These are phyloP conservation scores for Notiomystis cincta DNA, from an alignment of 2,113 vertebrate genomes.

Conservation along the genomic window DNA sequence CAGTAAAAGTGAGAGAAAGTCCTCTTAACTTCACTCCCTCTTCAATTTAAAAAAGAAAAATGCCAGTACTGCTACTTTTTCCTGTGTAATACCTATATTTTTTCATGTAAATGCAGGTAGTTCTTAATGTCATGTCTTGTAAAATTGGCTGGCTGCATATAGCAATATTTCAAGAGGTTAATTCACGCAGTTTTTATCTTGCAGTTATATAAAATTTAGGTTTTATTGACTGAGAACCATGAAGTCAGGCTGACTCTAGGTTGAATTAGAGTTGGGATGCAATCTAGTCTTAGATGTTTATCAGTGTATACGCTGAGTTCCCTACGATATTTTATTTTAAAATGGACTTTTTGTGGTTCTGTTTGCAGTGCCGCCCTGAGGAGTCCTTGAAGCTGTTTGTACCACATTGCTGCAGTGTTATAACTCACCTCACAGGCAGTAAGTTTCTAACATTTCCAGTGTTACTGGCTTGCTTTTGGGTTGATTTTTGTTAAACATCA, in stretches of 20 bases:
- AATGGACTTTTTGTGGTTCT: not conserved
- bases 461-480: not conserved
- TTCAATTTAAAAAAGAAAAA: not conserved
- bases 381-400: constrained; percentile 93
- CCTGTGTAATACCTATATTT: not conserved
- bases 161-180: not conserved
- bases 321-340: not conserved
- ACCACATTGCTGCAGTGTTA: constrained; percentile 91
- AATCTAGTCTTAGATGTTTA: not conserved
- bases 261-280: not conserved
- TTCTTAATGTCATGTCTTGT: not conserved
- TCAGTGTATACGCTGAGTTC: not conserved
- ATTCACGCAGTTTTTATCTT: not conserved
- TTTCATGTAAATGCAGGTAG: not conserved
- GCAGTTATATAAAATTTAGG: not conserved
- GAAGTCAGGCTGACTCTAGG: not conserved
- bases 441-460: constrained; percentile 70
- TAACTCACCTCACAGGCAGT: constrained; percentile 92
- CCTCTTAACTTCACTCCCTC: not conserved
- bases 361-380: constrained; percentile 90
- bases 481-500: not conserved
- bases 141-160: not conserved
- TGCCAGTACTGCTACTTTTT: not conserved
- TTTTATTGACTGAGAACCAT: not conserved
- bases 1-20: constrained; percentile 82